Evolutionary conservation across 2,113 vertebrate genomes (phyloP).

Genomic region (Reinhardtius hippoglossoides): DNA sequence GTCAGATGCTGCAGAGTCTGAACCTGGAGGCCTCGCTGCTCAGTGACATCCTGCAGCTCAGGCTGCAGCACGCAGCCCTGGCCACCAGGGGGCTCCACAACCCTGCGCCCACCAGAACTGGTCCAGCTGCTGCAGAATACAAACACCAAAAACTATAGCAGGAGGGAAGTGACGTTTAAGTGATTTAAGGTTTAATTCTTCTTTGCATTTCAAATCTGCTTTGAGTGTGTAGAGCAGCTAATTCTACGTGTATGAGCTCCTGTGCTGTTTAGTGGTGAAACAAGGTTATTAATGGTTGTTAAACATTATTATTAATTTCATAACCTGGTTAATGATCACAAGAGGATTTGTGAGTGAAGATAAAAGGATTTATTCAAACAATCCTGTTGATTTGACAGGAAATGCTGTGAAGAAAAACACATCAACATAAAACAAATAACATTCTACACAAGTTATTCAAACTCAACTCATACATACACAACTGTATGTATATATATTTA

Average conservation of each 20-base stretch:
- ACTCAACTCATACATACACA: no score
- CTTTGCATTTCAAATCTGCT: no score
- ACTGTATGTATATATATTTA: no score
- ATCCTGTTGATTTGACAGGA: no score
- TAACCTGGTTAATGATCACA: not conserved
- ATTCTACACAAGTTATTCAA: no score
- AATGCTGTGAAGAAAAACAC: no score
- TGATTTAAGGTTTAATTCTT: no score
- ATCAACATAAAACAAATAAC: no score
- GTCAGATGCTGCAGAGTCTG: constrained; percentile 44
- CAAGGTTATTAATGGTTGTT: no score
- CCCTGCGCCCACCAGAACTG: not conserved
- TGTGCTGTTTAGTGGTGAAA: no score
- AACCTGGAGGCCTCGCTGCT: constrained; percentile 44
- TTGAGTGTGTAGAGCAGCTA: not conserved
- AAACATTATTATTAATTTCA: not conserved
- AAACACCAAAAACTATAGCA: not conserved
- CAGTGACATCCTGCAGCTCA: constrained; percentile 57
- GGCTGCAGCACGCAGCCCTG: constrained; percentile 30
- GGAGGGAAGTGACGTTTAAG: not conserved
- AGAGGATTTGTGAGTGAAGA: no score
- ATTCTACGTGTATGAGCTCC: not conserved
- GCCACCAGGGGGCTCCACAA: constrained; percentile 33
- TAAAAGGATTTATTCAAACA: no score
- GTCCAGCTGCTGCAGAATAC: not conserved